Base-by-base conservation (phyloP, 2,113 vertebrate genomes). In the Grammomys surdaster region DNA sequence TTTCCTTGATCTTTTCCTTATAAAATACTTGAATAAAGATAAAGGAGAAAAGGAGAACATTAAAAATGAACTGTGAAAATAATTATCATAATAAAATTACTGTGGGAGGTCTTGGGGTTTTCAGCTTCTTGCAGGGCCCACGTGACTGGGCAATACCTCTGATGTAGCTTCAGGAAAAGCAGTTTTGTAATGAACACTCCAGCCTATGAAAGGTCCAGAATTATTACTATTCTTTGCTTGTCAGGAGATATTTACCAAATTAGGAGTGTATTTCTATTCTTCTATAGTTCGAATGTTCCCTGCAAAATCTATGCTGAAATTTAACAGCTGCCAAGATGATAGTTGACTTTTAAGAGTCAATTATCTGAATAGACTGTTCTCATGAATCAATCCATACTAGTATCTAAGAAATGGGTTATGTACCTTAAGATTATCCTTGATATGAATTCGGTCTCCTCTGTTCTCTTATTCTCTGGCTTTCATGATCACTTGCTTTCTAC, bases 21-120 rank as follows among this genome's bases (percentile, higher is more conserved):
- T 86, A 69, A 87, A 69, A 69, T 67, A 86, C 51, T 72, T 91
- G 31, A 84, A 80, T 73, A 40, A n/a, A 95, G 33, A 82, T n/a
- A 84, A 31, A 92, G 7, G 60, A 56, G 0, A 33, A 88, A 95
- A 80, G 73, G 22, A 54, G 58, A 91, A 58, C 92, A 73, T 80
- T 13, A 88, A 48, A 51, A 54, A 69, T 67, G n/a, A 94, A 89
- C 51, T 93, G 14, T 81, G 73, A 93, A 90, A 88, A 65, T 76
- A 96, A 85, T 78, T 48, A 46, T 80, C 43, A n/a, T 43, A 60
- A 51, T 56, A 31, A 65, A 40, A 72, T 89, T 7, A 80, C 33
- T 11, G 46, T 58, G 28, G 8, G 72, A 77, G 48, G 1, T 51
- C 58, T 51, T 75, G 16, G 56, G 19, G 28, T 72, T 82, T 63